Evolutionary conservation across 2,113 vertebrate genomes (phyloP).

Genomic region (Okapia johnstoni): DNA sequence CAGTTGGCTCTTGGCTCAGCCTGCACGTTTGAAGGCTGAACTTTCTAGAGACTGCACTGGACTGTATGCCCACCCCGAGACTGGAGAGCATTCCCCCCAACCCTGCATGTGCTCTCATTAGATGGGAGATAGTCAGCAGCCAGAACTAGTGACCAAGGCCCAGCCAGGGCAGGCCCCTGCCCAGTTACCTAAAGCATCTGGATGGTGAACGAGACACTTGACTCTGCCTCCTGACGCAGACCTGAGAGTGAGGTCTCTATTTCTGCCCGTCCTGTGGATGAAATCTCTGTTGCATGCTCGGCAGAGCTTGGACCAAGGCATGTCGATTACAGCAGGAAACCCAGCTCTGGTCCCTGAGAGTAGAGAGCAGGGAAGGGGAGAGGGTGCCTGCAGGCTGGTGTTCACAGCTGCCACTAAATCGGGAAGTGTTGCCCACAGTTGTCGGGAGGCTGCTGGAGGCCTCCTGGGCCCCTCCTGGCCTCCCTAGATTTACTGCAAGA

Average conservation of each 20-base stretch:
- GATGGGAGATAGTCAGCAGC: neutral
- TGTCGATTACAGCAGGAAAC: neutral
- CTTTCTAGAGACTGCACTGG: neutral
- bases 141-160: neutral
- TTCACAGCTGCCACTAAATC: conserved; percentile 73
- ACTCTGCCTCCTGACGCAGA: neutral
- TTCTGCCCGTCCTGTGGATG: neutral
- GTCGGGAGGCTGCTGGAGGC: conserved; percentile 30
- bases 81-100: neutral
- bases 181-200: neutral
- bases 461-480: conserved; percentile 25
- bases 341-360: neutral
- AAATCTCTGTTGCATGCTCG: neutral
- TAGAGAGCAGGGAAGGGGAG: neutral
- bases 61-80: neutral
- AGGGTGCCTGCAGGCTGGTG: conserved; percentile 29
- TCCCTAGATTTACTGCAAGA: conserved; percentile 21
- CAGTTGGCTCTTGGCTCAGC: neutral
- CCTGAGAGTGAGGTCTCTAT: neutral
- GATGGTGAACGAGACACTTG: neutral
- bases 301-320: neutral
- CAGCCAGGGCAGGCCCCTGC: neutral
- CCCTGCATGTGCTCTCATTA: neutral
- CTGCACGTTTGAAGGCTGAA: neutral
- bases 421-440: conserved; percentile 62